phyloP scores from a whole-genome alignment of 2,888 invertebrate species.

The Sycophila texana region DNA sequence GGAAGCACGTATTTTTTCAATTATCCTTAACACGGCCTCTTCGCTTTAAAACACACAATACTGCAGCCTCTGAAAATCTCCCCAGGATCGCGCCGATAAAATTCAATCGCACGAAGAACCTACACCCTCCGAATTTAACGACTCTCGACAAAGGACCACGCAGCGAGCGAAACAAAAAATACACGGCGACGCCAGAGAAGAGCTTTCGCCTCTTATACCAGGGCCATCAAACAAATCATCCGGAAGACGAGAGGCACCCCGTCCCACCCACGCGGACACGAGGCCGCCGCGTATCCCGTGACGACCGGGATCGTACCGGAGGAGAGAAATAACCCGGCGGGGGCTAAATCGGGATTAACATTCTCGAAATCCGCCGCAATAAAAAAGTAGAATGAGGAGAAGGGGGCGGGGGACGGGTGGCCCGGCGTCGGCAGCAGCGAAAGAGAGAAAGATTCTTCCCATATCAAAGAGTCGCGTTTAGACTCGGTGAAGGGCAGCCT shows the following conservation, averaged over 20 bases:
- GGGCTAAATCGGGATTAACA: slow-evolving; percentile 55
- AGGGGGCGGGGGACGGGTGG: neutral
- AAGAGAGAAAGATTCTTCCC: slow-evolving; percentile 37
- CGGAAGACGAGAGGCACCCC: slow-evolving; percentile 36
- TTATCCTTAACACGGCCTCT: neutral
- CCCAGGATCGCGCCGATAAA: neutral
- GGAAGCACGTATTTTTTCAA: too few relatives aligned
- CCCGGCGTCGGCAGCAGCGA: neutral
- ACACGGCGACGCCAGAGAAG: neutral
- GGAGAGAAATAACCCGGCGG: slow-evolving; percentile 12
- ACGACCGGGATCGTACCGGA: neutral
- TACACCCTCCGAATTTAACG: slow-evolving; percentile 26
- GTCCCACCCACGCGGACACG: neutral
- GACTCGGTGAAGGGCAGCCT: slow-evolving; percentile 46
- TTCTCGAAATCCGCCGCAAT: slow-evolving; percentile 55
- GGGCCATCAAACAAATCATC: slow-evolving; percentile 46
- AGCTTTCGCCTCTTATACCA: slow-evolving; percentile 1
- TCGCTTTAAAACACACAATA: neutral
- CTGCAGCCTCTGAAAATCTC: neutral
- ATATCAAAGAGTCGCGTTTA: slow-evolving; percentile 53
- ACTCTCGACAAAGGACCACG: slow-evolving; percentile 5
- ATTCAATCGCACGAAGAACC: slow-evolving; percentile 35
- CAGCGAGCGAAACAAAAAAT: neutral
- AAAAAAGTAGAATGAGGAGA: slow-evolving; percentile 24
- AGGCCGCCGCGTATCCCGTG: slow-evolving; percentile 5